These are phyloP conservation scores for Pomacea maculata DNA, from an alignment of 1,140 invertebrate species.

Conservation along the genomic window DNA sequence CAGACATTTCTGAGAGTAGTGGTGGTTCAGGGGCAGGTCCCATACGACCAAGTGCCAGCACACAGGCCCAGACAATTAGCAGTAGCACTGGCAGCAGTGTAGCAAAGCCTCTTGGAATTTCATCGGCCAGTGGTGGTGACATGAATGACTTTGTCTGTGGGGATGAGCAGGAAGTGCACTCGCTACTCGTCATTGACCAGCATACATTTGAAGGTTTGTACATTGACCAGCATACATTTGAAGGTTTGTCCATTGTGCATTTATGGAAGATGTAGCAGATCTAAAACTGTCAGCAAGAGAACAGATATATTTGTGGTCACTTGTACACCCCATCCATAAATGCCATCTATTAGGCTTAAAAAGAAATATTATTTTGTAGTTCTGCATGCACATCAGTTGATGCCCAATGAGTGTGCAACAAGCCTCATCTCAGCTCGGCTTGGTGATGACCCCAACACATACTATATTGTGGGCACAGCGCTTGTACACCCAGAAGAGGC, in stretches of 20 bases:
- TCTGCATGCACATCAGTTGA: constrained; percentile 91
- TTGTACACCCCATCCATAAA: no score
- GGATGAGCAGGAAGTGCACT: constrained; percentile 91
- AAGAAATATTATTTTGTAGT: constrained; percentile 64
- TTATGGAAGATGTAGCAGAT: no score
- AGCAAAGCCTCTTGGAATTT: constrained; percentile 36
- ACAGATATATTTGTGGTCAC: no score
- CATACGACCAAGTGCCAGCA: constrained; percentile 80
- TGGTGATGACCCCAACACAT: constrained; percentile 89
- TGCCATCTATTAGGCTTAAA: background rate
- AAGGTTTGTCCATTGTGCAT: constrained; percentile 67
- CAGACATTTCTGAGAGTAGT: constrained; percentile 71
- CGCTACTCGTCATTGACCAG: constrained; percentile 92
- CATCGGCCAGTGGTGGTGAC: background rate
- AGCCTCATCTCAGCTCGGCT: constrained; percentile 89
- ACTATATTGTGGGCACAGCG: constrained; percentile 95
- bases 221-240: constrained; percentile 97
- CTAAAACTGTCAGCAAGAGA: no score
- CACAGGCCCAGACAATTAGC: constrained; percentile 72
- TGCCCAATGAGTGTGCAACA: constrained; percentile 87
- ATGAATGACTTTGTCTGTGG: constrained; percentile 68
- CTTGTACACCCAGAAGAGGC: constrained; percentile 93
- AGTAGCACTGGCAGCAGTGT: constrained; percentile 65
- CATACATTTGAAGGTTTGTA: constrained; percentile 88
- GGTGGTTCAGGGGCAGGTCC: constrained; percentile 60